Percentiles rank a stretch among this genome's conserved stretches.
phyloP scores from a whole-genome alignment of 2,113 vertebrate genomes.

The Ictalurus punctatus region DNA sequence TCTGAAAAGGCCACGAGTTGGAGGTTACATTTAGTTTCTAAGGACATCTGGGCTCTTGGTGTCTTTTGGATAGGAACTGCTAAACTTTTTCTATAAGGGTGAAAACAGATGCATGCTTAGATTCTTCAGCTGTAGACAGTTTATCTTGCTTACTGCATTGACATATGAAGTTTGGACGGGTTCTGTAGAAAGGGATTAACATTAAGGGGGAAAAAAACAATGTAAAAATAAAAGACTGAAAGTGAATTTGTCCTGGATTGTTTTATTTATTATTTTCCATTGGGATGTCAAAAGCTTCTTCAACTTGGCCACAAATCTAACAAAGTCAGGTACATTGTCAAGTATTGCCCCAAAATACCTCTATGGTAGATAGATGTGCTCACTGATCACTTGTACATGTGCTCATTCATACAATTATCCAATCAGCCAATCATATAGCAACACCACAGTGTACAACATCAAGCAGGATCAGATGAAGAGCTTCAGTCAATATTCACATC shows the following conservation, averaged over 20 bases:
- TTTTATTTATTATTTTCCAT: conserved; percentile 33
- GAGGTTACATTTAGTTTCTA: no score
- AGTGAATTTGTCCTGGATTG: conserved; percentile 14
- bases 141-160: conserved; percentile 44
- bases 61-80: no score
- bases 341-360: background rate
- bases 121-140: conserved; percentile 52
- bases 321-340: background rate
- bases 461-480: no score
- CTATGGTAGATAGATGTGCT: no score
- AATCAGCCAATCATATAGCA: no score
- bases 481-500: background rate
- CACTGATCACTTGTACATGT: no score
- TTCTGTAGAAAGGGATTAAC: conserved; percentile 37
- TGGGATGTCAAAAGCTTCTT: conserved; percentile 50
- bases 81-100: no score
- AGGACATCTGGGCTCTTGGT: no score
- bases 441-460: no score
- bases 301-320: background rate
- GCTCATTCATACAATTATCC: no score
- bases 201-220: conserved; percentile 55
- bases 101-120: conserved; percentile 56
- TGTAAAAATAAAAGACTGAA: conserved; percentile 47
- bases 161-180: conserved; percentile 31
- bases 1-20: no score